A percentile compares a stretch with the other conserved stretches of the same genome.
These are phyloP conservation scores for Drosophila pandora DNA, from an alignment of 1,140 invertebrate genomes.

Conservation along the genomic window DNA sequence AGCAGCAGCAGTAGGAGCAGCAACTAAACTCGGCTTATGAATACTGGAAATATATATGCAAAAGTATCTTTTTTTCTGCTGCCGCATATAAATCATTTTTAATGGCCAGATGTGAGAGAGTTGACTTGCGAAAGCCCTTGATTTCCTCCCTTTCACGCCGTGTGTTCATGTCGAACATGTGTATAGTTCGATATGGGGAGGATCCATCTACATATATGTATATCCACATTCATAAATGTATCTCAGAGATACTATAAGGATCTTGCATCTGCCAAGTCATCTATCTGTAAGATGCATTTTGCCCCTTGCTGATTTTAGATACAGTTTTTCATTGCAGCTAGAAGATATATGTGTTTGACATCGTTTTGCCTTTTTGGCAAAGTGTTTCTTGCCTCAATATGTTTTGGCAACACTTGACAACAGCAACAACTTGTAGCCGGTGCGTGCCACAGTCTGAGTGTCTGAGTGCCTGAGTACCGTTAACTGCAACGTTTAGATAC, in stretches of 20 bases:
- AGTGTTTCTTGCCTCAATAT: slow-evolving; percentile 56
- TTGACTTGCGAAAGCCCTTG: slow-evolving; percentile 24
- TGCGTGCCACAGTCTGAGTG: slow-evolving; percentile 42
- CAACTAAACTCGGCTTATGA: slow-evolving; percentile 68
- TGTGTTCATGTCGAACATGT: slow-evolving; percentile 34
- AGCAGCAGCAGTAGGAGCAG: slow-evolving; percentile 49
- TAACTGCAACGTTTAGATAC: slow-evolving; percentile 76
- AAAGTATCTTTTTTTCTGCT: slow-evolving; percentile 38
- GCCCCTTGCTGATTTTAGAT: slow-evolving; percentile 34
- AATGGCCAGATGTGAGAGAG: slow-evolving; percentile 52
- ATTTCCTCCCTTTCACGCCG: slow-evolving; percentile 20
- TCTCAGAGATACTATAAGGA: not conserved
- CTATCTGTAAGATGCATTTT: slow-evolving; percentile 25
- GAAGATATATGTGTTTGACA: slow-evolving; percentile 29
- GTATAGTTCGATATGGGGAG: slow-evolving; percentile 21
- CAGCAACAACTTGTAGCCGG: slow-evolving; percentile 45
- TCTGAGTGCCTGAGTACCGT: slow-evolving; percentile 55
- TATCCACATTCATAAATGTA: not conserved
- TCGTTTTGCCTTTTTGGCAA: slow-evolving; percentile 57
- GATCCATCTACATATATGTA: not conserved
- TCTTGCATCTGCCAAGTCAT: slow-evolving; percentile 24
- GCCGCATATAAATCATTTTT: slow-evolving; percentile 68
- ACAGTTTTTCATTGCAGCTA: slow-evolving; percentile 17
- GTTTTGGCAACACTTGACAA: slow-evolving; percentile 67
- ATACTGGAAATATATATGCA: slow-evolving; percentile 63